Base-by-base conservation (phyloP, 2,797 vertebrate species). In the Pelobates cultripes region DNA sequence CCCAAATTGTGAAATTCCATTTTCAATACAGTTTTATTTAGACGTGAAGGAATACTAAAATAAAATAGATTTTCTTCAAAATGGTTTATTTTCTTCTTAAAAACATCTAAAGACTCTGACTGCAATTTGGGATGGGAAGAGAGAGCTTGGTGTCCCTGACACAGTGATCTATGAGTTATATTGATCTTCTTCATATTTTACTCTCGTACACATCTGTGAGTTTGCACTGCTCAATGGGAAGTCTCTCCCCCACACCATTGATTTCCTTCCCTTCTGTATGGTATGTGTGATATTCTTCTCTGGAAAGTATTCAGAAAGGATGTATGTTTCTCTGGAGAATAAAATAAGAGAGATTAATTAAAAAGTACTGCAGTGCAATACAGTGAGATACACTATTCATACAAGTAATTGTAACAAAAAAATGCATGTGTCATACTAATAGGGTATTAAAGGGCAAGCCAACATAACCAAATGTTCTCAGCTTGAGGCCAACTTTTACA, bases 191-290 rank as follows among this genome's bases (percentile, higher is more conserved):
- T 40, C 70, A 0, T 4, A 0, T 70, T 89, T 86, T 81, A 92
- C 69, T 77, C 83, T 69, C 41, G 43, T 89, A 86, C 92, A 93
- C 85, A 88, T 81, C 68, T 77, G 78, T 4, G 91, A 90, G 78
- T 93, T 93, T 69, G 83, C 79, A 5, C 0, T 17, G 67, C 92
- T 87, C 80, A 93, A 79, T 28, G 88, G 85, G 4, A 90, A 43
- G 42, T 90, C 87, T 76, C 43, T 74, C 0, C 84, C 89, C 0
- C 89, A 79, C 57, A 86, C 0, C 0, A 7, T 67, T 44, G 83
- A 79, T 0, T 4, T 60, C 60, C 86, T 86, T 77, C 87, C 81
- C 68, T 85, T 91, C 45, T 74, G 79, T 12, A 75, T 0, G 0
- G 71, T 79, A 14, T 41, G 64, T 60, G 71, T 84, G 73, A 72